phyloP scores from a whole-genome alignment of 2,113 vertebrate genomes.

The Eidolon helvum region DNA sequence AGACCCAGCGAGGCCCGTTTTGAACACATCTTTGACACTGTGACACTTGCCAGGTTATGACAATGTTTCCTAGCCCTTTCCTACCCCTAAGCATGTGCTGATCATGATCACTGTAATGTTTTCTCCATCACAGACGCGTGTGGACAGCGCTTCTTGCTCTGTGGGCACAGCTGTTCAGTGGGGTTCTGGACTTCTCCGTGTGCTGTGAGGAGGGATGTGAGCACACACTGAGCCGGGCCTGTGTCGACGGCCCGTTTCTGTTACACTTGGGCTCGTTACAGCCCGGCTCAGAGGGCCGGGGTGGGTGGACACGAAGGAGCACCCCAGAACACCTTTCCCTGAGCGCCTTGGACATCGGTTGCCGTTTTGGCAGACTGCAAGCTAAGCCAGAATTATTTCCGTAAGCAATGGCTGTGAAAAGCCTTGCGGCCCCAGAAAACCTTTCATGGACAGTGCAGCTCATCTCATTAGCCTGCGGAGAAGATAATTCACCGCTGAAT shows the following conservation, averaged over 20 bases:
- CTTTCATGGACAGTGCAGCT: neutral
- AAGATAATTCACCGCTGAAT: neutral
- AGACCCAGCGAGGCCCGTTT: neutral
- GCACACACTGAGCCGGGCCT: neutral
- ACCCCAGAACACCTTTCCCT: neutral
- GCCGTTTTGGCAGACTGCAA: neutral
- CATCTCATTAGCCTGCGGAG: neutral
- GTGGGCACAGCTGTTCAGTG: neutral
- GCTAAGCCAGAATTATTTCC: neutral
- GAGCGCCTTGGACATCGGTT: neutral
- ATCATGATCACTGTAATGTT: neutral
- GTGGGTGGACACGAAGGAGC: neutral
- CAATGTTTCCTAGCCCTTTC: neutral
- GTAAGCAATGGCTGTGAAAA: neutral
- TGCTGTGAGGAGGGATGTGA: neutral
- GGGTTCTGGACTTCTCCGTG: neutral
- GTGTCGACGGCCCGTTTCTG: neutral
- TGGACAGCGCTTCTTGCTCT: neutral
- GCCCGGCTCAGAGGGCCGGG: neutral
- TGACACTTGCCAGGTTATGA: neutral
- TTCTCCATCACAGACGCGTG: neutral
- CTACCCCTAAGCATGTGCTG: neutral
- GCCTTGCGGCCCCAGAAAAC: neutral
- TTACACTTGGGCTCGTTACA: neutral
- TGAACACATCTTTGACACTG: neutral